phyloP scores from a whole-genome alignment of 2,113 vertebrate species.

The Rhinolophus sinicus region DNA sequence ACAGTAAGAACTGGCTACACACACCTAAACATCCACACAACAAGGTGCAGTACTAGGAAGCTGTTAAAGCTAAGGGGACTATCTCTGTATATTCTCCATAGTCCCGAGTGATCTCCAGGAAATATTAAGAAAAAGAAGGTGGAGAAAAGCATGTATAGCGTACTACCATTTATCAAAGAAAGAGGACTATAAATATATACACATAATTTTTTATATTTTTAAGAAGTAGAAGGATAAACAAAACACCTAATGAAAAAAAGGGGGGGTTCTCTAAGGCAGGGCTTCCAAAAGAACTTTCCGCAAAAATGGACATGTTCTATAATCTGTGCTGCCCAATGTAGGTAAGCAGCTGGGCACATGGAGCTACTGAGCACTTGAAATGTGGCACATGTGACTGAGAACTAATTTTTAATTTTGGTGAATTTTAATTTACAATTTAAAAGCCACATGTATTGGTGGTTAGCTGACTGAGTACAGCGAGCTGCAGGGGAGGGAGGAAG shows the following conservation, averaged over 20 bases:
- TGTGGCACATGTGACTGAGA: neutral
- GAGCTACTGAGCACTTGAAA: neutral
- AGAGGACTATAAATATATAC: neutral
- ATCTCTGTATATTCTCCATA: neutral
- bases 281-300: neutral
- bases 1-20: neutral
- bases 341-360: neutral
- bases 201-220: neutral
- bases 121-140: neutral
- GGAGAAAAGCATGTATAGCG: neutral
- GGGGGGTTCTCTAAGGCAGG: neutral
- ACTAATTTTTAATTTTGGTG: neutral
- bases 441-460: neutral
- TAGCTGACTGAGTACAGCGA: neutral
- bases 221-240: constrained; percentile 9
- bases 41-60: neutral
- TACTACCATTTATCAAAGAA: neutral
- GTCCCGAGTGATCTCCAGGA: neutral
- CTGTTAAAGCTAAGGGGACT: neutral
- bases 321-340: neutral
- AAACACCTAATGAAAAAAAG: neutral
- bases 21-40: neutral
- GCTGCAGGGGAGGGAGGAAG: neutral
- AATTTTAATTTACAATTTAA: constrained; percentile 2
- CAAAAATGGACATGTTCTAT: neutral